Percentiles rank a stretch among this genome's conserved stretches.
Conservation (phyloP, 2,888 invertebrate genomes). For the Euspilapteryx auroguttella region DNA sequence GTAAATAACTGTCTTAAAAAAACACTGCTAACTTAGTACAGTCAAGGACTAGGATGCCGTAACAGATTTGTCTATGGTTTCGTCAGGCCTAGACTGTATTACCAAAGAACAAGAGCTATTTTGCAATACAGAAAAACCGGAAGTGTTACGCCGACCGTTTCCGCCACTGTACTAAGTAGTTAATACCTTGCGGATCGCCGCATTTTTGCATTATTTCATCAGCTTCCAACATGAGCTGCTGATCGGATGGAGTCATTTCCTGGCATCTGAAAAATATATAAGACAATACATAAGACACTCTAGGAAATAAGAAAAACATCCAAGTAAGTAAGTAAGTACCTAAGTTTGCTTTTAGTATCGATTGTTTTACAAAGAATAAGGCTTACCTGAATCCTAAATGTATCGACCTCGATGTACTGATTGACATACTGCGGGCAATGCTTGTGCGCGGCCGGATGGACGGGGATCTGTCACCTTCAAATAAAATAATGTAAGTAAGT, state of each 20-base stretch:
- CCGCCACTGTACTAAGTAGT: conserved; percentile 1
- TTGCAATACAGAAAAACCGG: no score
- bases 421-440: conserved; percentile 29
- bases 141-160: background rate
- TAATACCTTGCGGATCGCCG: conserved; percentile 36
- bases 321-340: no score
- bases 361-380: no score
- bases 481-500: no score
- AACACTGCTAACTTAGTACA: no score
- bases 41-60: no score
- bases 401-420: conserved; percentile 32
- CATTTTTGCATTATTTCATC: conserved; percentile 45
- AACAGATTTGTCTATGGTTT: background rate
- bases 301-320: conserved; percentile 2
- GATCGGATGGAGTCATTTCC: conserved; percentile 30
- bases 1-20: no score
- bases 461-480: no score
- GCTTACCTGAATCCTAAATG: conserved; percentile 21
- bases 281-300: background rate
- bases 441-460: conserved; percentile 23
- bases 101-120: no score
- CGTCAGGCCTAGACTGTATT: background rate
- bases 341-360: no score
- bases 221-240: conserved; percentile 32
- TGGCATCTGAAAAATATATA: conserved; percentile 20